Percentiles rank a stretch among this genome's conserved stretches.
Conservation (phyloP, 2,113 vertebrate species). For the Hemichromis elongatus region DNA sequence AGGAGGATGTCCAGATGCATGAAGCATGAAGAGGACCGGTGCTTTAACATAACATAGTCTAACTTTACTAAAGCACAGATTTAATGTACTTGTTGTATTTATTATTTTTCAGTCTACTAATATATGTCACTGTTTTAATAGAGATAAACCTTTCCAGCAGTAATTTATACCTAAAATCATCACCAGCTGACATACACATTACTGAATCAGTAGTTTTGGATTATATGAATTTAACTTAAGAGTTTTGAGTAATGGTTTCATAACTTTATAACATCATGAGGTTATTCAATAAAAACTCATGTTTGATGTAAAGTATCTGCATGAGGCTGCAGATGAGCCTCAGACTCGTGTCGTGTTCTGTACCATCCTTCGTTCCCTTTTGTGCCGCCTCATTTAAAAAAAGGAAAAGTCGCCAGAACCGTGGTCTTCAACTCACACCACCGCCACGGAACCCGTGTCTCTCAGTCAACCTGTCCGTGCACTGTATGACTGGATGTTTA, state of each 20-base stretch:
- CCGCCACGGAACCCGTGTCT: not conserved
- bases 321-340: too few relatives aligned
- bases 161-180: not conserved
- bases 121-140: not conserved
- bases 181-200: not conserved
- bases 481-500: not conserved
- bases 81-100: not conserved
- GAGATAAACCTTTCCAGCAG: not conserved
- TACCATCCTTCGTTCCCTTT: not conserved
- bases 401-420: too few relatives aligned
- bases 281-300: too few relatives aligned
- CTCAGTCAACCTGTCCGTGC: not conserved
- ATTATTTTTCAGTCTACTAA: not conserved
- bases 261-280: too few relatives aligned
- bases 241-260: not conserved
- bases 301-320: too few relatives aligned
- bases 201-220: not conserved
- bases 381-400: too few relatives aligned
- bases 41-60: not conserved
- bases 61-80: not conserved
- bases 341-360: not conserved
- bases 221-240: not conserved
- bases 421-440: too few relatives aligned
- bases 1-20: not conserved
- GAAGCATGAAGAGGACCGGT: not conserved